Evolutionary conservation across 2,888 invertebrate genomes (phyloP), one percentile per base, ranked within the genome.

Genomic region (Willowsia nigromaculata): DNA sequence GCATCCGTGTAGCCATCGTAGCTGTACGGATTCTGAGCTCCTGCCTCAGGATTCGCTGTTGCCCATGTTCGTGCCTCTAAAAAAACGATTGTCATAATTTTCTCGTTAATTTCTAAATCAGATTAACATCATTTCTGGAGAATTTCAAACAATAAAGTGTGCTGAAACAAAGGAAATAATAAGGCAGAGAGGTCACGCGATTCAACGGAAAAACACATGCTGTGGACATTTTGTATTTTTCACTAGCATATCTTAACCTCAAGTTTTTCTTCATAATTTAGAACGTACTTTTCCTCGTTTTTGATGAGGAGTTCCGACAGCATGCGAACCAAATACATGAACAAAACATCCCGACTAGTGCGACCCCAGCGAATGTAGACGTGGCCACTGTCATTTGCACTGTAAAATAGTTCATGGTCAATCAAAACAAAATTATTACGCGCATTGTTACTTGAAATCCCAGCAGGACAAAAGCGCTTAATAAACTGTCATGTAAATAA

Each of bases 331-430:
- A 89, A 4, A 89, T 33, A 18, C 89, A 89, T 15, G 89, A 85
- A 76, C 89, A 89, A 62, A 89, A 89, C 59, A 89, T 47, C 33
- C 89, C 89, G 22, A 89, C 82, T 9, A 89, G 33, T n/a, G 89
- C 89, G 18, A 89, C 47, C 53, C 81, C 89, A 71, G 84, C 85
- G 37, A 89, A 89, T n/a, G 89, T 89, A 5, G 89, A 89, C 5
- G 85, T 59, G 18, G 89, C 89, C 56, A 89, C 89, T 53, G 89
- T 83, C 50, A 87, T 80, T 81, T 87, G 87, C 53, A 87, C 87
- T 87, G n/a, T n/a, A 50, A 27, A 15, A 59, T 30, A 11, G 33
- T 80, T 80, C 56, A 40, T 30, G 59, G 80, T n/a, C n/a, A 80
- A 37, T 59, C 59, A 56, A 22, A 22, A 9, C 56, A 37, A 80